Evolutionary conservation across 2,888 invertebrate species (phyloP).

Genomic region (Epirrhoe tristata): DNA sequence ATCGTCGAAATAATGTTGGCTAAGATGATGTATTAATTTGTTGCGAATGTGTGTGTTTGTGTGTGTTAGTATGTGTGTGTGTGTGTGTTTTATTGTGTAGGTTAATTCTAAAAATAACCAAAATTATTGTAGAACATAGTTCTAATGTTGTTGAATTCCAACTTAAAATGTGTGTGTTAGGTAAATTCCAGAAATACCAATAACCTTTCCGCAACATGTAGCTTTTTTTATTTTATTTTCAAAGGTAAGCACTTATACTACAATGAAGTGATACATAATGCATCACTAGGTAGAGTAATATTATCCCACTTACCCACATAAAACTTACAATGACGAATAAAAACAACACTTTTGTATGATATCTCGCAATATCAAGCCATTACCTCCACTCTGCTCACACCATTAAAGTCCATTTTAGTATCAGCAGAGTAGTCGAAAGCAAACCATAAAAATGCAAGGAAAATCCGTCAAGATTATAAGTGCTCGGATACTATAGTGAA

Average conservation of each 20-base stretch:
- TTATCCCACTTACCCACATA: slow-evolving; percentile 40
- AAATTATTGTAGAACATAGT: too few species aligned
- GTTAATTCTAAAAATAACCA: too few species aligned
- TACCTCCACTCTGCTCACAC: slow-evolving; percentile 55
- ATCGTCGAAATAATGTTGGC: too few species aligned
- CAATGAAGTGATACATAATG: slow-evolving; percentile 12
- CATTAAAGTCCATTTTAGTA: slow-evolving; percentile 71
- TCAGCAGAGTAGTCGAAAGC: slow-evolving; percentile 34
- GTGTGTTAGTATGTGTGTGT: too few species aligned
- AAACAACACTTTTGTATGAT: slow-evolving; percentile 31
- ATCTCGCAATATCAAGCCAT: slow-evolving; percentile 52
- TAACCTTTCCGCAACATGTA: too few species aligned
- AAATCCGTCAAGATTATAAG: slow-evolving; percentile 1
- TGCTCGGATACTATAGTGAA: background rate
- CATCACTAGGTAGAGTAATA: slow-evolving; percentile 18
- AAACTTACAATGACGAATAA: slow-evolving; percentile 39
- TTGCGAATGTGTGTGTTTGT: too few species aligned
- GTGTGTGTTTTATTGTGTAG: too few species aligned
- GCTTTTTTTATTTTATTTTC: background rate
- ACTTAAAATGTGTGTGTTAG: too few species aligned
- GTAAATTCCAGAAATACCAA: too few species aligned
- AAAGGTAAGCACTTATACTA: background rate
- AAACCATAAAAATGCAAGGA: slow-evolving; percentile 14
- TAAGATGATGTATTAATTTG: too few species aligned
- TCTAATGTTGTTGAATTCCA: too few species aligned